These are phyloP conservation scores for Pangasius mekongensis DNA, from an alignment of 2,797 vertebrate genomes.

Conservation along the genomic window DNA sequence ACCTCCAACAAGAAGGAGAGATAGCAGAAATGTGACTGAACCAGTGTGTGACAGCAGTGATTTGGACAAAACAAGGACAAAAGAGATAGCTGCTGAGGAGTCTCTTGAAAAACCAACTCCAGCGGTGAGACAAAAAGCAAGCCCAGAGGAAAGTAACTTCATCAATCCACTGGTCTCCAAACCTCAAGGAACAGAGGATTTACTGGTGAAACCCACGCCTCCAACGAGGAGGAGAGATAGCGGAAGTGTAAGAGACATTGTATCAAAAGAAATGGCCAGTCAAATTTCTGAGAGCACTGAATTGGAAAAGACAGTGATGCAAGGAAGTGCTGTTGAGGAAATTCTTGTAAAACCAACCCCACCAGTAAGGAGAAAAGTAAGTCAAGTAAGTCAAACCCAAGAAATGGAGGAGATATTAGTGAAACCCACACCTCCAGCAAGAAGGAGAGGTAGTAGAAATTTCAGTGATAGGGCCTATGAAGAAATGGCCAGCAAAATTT, in stretches of 20 bases:
- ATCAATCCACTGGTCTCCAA: neutral
- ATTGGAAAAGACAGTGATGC: neutral
- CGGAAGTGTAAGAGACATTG: neutral
- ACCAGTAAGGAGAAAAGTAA: constrained; percentile 43
- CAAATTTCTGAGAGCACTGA: neutral
- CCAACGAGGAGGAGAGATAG: constrained; percentile 10
- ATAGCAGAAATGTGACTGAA: neutral
- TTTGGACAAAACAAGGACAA: constrained; percentile 23
- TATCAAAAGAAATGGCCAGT: neutral
- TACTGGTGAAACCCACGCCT: constrained; percentile 20
- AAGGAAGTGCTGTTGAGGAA: neutral
- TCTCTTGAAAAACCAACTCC: constrained; percentile 25
- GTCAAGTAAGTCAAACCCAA: constrained; percentile 1
- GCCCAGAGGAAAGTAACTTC: constrained; percentile 15
- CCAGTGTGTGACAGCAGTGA: neutral
- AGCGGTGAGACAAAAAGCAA: constrained; percentile 33
- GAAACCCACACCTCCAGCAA: constrained; percentile 48
- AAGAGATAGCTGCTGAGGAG: neutral
- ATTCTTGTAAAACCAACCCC: constrained; percentile 39
- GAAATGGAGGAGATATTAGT: constrained; percentile 15
- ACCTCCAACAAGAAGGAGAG: constrained; percentile 45
- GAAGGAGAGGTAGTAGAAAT: constrained; percentile 40
- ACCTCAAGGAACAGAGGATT: neutral
- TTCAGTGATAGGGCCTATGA: neutral
- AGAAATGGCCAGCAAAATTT: neutral